Evolutionary conservation across 2,797 vertebrate species (phyloP), one percentile per base, ranked within the genome.

Genomic region (Bovichtus variegatus): DNA sequence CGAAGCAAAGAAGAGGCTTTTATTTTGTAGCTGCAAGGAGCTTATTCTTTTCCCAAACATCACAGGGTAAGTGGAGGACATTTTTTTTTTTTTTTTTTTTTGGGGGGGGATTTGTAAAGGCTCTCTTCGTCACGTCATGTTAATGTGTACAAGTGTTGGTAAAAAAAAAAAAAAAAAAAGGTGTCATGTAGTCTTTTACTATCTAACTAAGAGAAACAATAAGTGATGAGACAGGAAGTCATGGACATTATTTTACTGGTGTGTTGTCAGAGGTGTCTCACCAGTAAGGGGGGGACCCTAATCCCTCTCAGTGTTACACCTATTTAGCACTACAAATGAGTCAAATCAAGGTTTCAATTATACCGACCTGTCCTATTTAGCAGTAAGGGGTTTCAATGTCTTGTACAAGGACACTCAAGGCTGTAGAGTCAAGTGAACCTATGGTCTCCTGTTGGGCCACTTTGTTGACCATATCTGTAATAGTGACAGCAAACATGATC

Each of bases 31-130:
- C 71, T 54, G 34, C 15, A 55, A 69, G 80, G 86, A 83, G 78
- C 74, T 50, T 19, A 43, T 76, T 83, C 43, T 81, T 77, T 71
- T 74, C 54, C 40, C 40, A 74, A 69, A 82, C 54, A 74, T 68
- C 72, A 73, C 81, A 82, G 85, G 89, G 92, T 93, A 70, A 89
- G 93, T 78, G 60, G 36, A 81, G 68, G 71, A 54, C 58, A 70
- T 82, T 47, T 62, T 38, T 57, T 13, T 11, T 1, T 6, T 41
- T 54, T 21, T 10, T 21, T n/a, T 12, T 19, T 25, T n/a, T n/a
- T n/a, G n/a, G n/a, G n/a, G n/a, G n/a, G n/a, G n/a, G 9, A 27
- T 54, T 13, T 71, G 0, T 54, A 41, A 50, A 47, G 41, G 51
- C 15, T 68, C 38, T 51, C 15, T 53, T 64, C 62, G 40, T 11